phyloP scores from a whole-genome alignment of 2,888 invertebrate genomes.

The Epiblema foenella region DNA sequence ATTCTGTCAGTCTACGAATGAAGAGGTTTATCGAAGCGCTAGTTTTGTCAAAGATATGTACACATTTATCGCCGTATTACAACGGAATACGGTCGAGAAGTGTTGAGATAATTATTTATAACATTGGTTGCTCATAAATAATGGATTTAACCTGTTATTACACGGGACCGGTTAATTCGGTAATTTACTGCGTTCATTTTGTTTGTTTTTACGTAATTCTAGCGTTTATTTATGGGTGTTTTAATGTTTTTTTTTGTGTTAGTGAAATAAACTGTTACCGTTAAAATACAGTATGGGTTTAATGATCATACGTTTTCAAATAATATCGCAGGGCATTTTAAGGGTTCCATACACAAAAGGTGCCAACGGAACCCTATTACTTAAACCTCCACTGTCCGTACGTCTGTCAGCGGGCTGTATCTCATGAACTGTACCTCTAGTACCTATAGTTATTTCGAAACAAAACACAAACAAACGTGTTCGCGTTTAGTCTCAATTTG shows the following conservation, averaged over 20 bases:
- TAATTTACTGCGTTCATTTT: slow-evolving; percentile 33
- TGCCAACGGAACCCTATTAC: too few species aligned
- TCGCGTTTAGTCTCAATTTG: too few species aligned
- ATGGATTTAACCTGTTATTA: slow-evolving; percentile 39
- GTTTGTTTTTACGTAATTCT: slow-evolving; percentile 10
- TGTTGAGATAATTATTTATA: not conserved
- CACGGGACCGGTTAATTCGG: slow-evolving; percentile 30
- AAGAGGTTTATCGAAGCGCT: slow-evolving; percentile 33
- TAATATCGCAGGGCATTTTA: not conserved
- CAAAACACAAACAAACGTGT: too few species aligned
- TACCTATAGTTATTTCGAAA: too few species aligned
- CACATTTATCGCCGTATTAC: not conserved
- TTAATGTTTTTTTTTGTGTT: slow-evolving; percentile 9
- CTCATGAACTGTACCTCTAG: too few species aligned
- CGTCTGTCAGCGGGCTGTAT: too few species aligned
- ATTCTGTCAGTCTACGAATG: slow-evolving; percentile 49
- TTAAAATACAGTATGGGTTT: not conserved
- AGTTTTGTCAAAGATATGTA: not conserved
- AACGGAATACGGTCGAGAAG: not conserved
- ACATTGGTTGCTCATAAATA: slow-evolving; percentile 28
- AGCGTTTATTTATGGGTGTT: slow-evolving; percentile 13
- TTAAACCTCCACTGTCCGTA: too few species aligned
- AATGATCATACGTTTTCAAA: not conserved
- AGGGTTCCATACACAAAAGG: too few species aligned
- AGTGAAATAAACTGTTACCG: not conserved